These are phyloP conservation scores for Thera obeliscata DNA, from an alignment of 2,888 invertebrate genomes.

Conservation along the genomic window DNA sequence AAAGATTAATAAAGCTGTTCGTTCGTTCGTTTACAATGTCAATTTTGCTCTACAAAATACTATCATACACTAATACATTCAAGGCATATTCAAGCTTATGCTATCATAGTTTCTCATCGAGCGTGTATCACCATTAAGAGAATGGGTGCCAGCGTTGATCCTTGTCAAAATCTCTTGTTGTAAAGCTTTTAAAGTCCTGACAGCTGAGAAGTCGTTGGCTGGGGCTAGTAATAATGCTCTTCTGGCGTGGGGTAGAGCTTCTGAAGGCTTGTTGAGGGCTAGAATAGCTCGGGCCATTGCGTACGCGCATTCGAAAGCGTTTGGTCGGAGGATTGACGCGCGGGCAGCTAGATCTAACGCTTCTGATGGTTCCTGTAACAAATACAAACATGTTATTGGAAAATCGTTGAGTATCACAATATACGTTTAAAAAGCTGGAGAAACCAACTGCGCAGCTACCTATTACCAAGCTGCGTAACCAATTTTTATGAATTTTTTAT, in stretches of 20 bases:
- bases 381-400: not conserved
- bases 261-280: constrained; percentile 89
- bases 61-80: constrained; percentile 33
- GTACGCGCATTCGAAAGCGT: constrained; percentile 96
- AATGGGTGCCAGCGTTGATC: constrained; percentile 78
- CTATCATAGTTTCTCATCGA: constrained; percentile 77
- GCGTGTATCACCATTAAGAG: constrained; percentile 69
- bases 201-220: constrained; percentile 88
- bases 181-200: constrained; percentile 88
- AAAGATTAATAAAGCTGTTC: constrained; percentile 27
- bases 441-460: no score
- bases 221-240: constrained; percentile 91
- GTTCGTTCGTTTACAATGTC: constrained; percentile 26
- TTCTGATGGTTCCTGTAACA: constrained; percentile 90
- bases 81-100: constrained; percentile 81
- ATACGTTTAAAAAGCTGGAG: no score
- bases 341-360: constrained; percentile 95
- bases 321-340: constrained; percentile 92
- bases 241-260: constrained; percentile 92
- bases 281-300: constrained; percentile 94
- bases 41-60: constrained; percentile 22
- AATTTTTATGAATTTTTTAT: no score
- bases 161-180: constrained; percentile 88
- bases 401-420: not conserved
- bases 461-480: no score